Evolutionary conservation across 2,888 invertebrate species (phyloP), one percentile per base, ranked within the genome.

Genomic region (Adelognathus sp.): DNA sequence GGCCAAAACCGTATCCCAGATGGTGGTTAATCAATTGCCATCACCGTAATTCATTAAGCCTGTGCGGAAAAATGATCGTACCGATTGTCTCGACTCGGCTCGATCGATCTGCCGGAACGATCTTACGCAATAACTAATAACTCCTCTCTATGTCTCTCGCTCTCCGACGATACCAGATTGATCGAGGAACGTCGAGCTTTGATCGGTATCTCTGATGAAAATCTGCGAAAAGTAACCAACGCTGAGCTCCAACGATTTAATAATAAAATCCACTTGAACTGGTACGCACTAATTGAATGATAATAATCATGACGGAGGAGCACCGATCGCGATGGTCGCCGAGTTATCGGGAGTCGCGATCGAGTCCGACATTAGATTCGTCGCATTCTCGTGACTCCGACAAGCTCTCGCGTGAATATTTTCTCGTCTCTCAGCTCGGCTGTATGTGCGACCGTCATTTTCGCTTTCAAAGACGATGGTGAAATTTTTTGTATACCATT

Each of bases 341-440:
- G 14, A 33, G 11, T 64, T 64, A 64, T 64, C 64, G 33, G 39
- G 7, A 46, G 9, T 2, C 7, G 50, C 50, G 64, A 64, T 64
- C 33, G 46, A 33, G 33, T 64, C 50, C 64, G 33, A 64, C 50
- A 64, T 64, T 64, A 64, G 50, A 64, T 44, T 6, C 63, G 21
- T 21, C 21, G 41, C 4, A 24, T 24, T 7, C 63, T 11, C 21
- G 11, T 16, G 18, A 18, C 46, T 31, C 29, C 29, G 27, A 46
- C 14, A 11, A 46, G 11, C 6, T 46, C 46, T 46, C 31, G 46
- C 16, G 14, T 29, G 5, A 46, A 63, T 63, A 18, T 24, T 50
- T 11, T 21, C 46, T 50, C 46, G 24, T 50, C 46, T 11, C 46
- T 11, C 46, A n/a, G 46, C n/a, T n/a, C 9, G 9, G 9, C 3